phyloP scores from a whole-genome alignment of 2,113 vertebrate species.

The Haemorhous mexicanus region DNA sequence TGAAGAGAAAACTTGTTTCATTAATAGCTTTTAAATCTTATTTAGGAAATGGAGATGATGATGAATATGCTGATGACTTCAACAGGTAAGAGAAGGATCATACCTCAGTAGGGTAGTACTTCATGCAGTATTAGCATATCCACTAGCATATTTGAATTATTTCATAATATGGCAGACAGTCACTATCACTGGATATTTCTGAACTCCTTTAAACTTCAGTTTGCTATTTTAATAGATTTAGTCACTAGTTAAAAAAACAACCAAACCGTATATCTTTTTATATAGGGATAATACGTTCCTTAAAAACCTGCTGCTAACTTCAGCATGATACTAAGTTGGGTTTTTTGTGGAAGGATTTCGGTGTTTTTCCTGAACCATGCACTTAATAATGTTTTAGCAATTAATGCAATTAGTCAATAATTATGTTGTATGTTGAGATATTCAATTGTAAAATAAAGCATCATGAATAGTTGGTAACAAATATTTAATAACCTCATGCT shows the following conservation, averaged over 20 bases:
- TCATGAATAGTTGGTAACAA: neutral
- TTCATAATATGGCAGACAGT: neutral
- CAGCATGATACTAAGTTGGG: neutral
- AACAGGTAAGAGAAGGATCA: constrained; percentile 80
- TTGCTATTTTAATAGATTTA: neutral
- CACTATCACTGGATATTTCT: neutral
- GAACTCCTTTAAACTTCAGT: neutral
- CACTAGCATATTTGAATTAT: neutral
- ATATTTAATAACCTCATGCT: neutral
- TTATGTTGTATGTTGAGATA: neutral
- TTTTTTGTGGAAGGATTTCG: neutral
- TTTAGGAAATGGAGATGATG: constrained; percentile 79
- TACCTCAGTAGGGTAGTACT: neutral
- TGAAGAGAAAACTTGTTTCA: neutral
- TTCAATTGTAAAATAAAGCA: neutral
- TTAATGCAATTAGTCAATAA: neutral
- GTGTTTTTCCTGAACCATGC: neutral
- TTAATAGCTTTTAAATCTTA: constrained; percentile 14
- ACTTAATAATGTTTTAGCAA: neutral
- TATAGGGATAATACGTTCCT: neutral
- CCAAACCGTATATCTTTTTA: neutral
- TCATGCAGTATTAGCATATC: neutral
- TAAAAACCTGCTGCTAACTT: neutral
- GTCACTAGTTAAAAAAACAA: neutral
- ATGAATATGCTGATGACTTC: constrained; percentile 92